These are phyloP conservation scores for Heteromormyrus szaboi DNA, from an alignment of 2,797 vertebrate genomes.

Conservation along the genomic window DNA sequence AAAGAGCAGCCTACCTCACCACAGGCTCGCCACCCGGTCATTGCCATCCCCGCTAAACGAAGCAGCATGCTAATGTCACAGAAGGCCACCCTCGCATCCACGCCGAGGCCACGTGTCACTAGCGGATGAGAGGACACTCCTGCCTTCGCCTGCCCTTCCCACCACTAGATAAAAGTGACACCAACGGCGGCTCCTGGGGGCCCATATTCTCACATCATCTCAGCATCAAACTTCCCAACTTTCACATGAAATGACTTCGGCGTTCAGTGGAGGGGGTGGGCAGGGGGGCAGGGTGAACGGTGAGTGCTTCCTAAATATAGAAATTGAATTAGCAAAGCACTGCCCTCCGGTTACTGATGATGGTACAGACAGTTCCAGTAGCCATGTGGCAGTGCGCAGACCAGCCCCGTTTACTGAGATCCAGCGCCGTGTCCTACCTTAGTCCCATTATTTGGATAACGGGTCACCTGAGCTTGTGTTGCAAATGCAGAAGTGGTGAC, in stretches of 20 bases:
- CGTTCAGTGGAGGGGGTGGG: background rate
- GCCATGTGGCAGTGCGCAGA: background rate
- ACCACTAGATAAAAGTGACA: background rate
- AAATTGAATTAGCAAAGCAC: background rate
- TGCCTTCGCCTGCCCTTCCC: background rate
- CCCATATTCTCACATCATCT: background rate
- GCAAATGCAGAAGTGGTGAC: background rate
- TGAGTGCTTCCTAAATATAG: background rate
- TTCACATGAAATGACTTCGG: background rate
- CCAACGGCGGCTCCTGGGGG: background rate
- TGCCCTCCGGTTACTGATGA: background rate
- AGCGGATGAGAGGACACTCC: background rate
- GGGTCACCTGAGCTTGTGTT: background rate
- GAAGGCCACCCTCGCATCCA: background rate
- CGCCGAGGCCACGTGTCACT: background rate
- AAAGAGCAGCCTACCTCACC: background rate
- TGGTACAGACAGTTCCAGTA: background rate
- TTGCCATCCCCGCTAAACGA: background rate
- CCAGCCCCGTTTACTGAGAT: background rate
- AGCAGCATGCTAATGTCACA: background rate
- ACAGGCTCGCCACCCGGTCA: background rate
- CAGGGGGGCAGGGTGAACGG: background rate
- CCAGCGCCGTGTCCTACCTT: background rate
- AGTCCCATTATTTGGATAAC: background rate
- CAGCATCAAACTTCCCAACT: background rate